Percentiles rank a stretch among this genome's conserved stretches.
phyloP scores from a whole-genome alignment of 1,140 invertebrate genomes.

The Frieseomelitta varia region DNA sequence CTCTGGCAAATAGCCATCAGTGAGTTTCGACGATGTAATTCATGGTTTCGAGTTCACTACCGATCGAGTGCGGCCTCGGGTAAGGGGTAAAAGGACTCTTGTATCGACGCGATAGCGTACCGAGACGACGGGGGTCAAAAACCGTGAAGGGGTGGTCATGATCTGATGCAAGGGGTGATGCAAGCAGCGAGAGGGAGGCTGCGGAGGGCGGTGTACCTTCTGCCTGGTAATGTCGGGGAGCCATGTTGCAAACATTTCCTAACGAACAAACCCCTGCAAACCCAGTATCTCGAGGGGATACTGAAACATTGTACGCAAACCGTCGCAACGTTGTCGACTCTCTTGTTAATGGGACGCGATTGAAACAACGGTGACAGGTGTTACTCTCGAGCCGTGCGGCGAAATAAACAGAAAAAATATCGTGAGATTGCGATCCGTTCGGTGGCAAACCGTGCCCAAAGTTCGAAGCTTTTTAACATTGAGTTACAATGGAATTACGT shows the following conservation, averaged over 20 bases:
- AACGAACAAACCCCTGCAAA: slow-evolving; percentile 41
- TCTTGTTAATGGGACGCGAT: neutral
- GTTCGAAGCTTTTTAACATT: neutral
- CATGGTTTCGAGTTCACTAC: slow-evolving; percentile 47
- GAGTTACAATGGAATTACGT: neutral
- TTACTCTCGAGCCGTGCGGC: neutral
- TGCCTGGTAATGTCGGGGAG: slow-evolving; percentile 32
- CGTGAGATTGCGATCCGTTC: neutral
- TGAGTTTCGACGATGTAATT: slow-evolving; percentile 29
- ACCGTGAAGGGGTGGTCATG: slow-evolving; percentile 57
- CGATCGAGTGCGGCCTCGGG: slow-evolving; percentile 30
- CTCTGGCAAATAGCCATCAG: slow-evolving; percentile 33
- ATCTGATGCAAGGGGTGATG: slow-evolving; percentile 46
- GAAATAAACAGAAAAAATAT: neutral
- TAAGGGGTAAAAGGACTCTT: slow-evolving; percentile 54
- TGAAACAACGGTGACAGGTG: neutral
- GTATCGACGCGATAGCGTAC: slow-evolving; percentile 59
- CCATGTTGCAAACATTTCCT: slow-evolving; percentile 50
- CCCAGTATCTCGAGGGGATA: slow-evolving; percentile 35
- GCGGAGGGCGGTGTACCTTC: slow-evolving; percentile 17
- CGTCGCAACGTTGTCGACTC: neutral
- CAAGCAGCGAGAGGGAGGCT: slow-evolving; percentile 2
- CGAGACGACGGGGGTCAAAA: slow-evolving; percentile 55
- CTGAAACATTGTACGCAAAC: slow-evolving; percentile 11
- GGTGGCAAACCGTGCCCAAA: neutral